phyloP scores from a whole-genome alignment of 2,113 vertebrate species.

The Melanerpes aurifrons region DNA sequence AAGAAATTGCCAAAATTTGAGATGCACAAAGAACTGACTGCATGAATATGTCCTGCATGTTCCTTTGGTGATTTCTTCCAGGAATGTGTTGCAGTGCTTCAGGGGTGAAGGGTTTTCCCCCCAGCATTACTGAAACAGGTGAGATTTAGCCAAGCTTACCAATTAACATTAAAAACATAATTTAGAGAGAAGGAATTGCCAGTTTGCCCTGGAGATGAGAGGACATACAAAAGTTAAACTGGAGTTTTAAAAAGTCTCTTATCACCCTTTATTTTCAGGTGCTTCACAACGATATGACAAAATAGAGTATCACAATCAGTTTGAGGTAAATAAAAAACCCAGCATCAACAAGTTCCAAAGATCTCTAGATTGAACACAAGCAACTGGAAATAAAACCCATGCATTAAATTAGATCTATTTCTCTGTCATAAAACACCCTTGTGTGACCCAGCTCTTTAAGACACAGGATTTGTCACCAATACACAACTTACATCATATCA shows the following conservation, averaged over 20 bases:
- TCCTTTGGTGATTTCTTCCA: background rate
- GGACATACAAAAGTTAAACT: background rate
- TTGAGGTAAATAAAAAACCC: constrained; percentile 35
- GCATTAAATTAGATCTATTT: constrained; percentile 8
- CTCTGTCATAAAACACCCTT: background rate
- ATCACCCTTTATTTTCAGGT: constrained; percentile 49
- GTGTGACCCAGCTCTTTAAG: background rate
- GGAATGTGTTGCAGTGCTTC: background rate
- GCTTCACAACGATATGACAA: background rate
- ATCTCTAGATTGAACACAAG: background rate
- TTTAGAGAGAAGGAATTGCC: background rate
- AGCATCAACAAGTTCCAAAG: background rate
- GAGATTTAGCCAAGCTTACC: background rate
- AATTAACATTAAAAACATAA: background rate
- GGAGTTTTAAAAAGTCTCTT: background rate
- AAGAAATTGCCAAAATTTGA: background rate
- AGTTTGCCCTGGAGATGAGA: background rate
- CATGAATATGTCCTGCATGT: background rate
- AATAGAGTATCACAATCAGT: constrained; percentile 34
- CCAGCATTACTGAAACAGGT: background rate
- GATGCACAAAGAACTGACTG: background rate
- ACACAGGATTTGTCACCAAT: background rate
- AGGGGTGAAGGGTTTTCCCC: background rate
- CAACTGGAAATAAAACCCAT: background rate
- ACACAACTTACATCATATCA: background rate